Percentiles rank a stretch among this genome's conserved stretches.
Conservation (phyloP, 2,113 vertebrate genomes). For the Oreocharis arfaki region DNA sequence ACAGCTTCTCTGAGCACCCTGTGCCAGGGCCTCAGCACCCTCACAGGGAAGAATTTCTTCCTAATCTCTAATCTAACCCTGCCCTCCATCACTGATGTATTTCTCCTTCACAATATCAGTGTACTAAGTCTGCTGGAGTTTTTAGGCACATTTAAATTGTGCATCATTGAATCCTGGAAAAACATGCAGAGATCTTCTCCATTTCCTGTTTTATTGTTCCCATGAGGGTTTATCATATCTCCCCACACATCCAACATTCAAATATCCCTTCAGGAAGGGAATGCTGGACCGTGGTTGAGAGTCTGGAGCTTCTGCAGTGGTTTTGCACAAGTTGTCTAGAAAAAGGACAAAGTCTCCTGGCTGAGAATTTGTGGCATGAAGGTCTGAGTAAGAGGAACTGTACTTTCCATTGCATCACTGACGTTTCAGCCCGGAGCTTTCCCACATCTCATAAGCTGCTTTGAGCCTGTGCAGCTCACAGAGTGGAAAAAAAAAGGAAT, state of each 20-base stretch:
- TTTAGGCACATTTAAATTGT: neutral
- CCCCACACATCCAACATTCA: fast-evolving
- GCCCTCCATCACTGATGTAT: neutral
- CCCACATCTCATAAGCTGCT: constrained; percentile 2
- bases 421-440: neutral
- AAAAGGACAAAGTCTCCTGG: neutral
- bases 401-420: neutral
- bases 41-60: neutral
- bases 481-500: constrained; percentile 56
- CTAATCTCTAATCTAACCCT: neutral
- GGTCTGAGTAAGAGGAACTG: neutral
- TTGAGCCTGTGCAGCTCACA: neutral
- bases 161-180: neutral
- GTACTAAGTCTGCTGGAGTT: neutral
- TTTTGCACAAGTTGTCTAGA: neutral
- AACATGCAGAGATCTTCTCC: neutral
- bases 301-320: neutral
- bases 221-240: neutral
- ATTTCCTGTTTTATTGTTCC: neutral
- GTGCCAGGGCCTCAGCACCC: fast-evolving
- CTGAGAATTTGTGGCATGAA: neutral
- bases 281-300: neutral
- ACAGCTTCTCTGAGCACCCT: neutral
- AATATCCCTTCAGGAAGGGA: neutral
- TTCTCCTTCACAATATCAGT: neutral